Conservation (phyloP, 2,797 vertebrate species). For the Anas capensis region DNA sequence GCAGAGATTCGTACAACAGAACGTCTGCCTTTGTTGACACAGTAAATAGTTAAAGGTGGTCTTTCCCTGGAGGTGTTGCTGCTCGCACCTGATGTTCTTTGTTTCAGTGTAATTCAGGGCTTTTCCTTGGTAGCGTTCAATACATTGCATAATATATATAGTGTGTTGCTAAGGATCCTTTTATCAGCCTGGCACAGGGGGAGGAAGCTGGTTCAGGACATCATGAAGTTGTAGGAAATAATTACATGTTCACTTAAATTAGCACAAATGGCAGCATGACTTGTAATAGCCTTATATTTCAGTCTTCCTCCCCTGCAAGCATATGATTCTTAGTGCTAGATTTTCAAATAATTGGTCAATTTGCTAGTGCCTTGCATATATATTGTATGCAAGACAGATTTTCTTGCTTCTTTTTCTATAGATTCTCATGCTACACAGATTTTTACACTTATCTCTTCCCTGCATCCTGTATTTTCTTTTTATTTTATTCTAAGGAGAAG, state of each 20-base stretch:
- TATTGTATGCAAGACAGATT: neutral
- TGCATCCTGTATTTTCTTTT: neutral
- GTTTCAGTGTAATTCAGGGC: neutral
- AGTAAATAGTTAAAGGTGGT: conserved; percentile 9
- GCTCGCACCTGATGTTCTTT: conserved; percentile 10
- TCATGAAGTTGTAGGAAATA: conserved; percentile 55
- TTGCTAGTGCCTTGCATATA: neutral
- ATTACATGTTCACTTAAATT: conserved; percentile 10
- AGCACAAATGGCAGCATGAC: neutral
- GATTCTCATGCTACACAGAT: neutral
- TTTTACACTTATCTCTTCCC: neutral
- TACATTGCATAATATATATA: conserved; percentile 35
- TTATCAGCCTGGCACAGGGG: neutral
- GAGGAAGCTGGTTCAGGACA: conserved; percentile 52
- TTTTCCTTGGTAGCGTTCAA: neutral
- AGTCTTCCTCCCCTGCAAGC: neutral
- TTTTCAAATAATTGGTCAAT: neutral
- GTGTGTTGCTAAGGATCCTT: conserved; percentile 42
- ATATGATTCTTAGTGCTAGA: neutral
- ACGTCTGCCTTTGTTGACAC: neutral
- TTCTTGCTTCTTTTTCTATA: neutral
- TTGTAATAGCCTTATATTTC: neutral
- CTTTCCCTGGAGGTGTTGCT: neutral
- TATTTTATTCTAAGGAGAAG: neutral
- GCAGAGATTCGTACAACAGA: neutral